Conservation (phyloP, 2,888 invertebrate genomes). For the Zhuqinia jingwanae region DNA sequence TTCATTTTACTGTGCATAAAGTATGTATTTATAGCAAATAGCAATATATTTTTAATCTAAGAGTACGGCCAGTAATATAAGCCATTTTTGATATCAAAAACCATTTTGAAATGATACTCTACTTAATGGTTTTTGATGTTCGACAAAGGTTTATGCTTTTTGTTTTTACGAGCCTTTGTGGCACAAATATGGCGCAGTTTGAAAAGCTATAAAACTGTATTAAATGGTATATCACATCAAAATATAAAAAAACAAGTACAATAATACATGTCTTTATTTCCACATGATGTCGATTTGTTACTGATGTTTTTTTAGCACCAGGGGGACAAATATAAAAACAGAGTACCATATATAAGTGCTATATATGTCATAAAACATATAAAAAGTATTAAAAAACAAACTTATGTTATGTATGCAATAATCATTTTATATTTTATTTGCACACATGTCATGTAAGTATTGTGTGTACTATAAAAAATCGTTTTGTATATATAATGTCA, state of each 20-base stretch:
- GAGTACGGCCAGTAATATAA: background rate
- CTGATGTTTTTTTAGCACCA: background rate
- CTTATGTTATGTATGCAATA: background rate
- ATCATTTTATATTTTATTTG: constrained; percentile 11
- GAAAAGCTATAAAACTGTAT: too few species aligned
- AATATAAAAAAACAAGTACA: too few species aligned
- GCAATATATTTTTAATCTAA: too few species aligned
- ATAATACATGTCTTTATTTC: background rate
- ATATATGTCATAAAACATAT: background rate
- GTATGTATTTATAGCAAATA: too few species aligned
- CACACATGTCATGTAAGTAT: background rate
- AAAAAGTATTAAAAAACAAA: background rate
- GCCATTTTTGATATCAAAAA: background rate
- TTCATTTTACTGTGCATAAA: too few species aligned
- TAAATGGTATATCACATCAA: too few species aligned
- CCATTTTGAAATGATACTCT: background rate
- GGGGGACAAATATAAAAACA: too few species aligned
- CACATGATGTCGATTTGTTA: background rate
- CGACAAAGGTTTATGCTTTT: too few species aligned
- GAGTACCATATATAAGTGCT: background rate
- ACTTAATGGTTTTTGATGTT: background rate
- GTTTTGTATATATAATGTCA: constrained; percentile 18
- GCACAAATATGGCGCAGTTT: too few species aligned
- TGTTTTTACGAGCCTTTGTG: too few species aligned
- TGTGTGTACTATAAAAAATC: constrained; percentile 5